phyloP scores from a whole-genome alignment of 2,888 invertebrate genomes.

The Ferrisia virgata region DNA sequence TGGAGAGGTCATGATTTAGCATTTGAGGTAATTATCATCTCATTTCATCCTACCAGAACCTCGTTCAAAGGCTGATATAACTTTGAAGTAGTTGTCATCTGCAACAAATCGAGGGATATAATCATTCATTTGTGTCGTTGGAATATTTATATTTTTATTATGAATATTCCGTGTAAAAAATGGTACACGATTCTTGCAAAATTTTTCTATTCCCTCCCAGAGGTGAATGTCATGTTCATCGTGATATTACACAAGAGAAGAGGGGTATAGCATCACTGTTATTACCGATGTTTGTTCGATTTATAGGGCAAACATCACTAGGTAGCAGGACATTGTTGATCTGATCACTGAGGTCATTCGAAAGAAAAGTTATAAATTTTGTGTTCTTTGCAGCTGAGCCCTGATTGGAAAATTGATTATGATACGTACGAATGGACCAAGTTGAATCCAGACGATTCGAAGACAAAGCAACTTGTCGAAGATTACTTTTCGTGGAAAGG shows the following conservation, averaged over 20 bases:
- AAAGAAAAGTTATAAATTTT: not conserved
- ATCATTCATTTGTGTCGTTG: not conserved
- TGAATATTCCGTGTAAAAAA: not conserved
- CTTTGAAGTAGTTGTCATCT: not conserved
- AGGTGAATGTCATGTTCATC: constrained; percentile 15
- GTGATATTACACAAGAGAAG: constrained; percentile 39
- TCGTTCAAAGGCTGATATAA: constrained; percentile 43
- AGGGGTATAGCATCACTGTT: constrained; percentile 38
- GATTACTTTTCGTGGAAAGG: constrained; percentile 92
- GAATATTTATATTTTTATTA: not conserved
- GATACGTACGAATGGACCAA: constrained; percentile 95
- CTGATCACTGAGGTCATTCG: no score
- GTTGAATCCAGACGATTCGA: constrained; percentile 73
- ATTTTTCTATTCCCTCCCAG: constrained; percentile 32
- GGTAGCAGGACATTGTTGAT: constrained; percentile 34
- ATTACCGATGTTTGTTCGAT: constrained; percentile 24
- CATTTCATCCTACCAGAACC: constrained; percentile 38
- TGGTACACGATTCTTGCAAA: not conserved
- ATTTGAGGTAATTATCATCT: constrained; percentile 62
- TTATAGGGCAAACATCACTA: constrained; percentile 25
- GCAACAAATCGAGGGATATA: constrained; percentile 43
- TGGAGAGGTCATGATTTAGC: constrained; percentile 95
- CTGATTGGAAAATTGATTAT: constrained; percentile 96
- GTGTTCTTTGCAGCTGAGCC: constrained; percentile 62
- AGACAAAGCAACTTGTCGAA: constrained; percentile 80